Evolutionary conservation across 2,113 vertebrate genomes (phyloP).

Genomic region (Fregata magnificens): DNA sequence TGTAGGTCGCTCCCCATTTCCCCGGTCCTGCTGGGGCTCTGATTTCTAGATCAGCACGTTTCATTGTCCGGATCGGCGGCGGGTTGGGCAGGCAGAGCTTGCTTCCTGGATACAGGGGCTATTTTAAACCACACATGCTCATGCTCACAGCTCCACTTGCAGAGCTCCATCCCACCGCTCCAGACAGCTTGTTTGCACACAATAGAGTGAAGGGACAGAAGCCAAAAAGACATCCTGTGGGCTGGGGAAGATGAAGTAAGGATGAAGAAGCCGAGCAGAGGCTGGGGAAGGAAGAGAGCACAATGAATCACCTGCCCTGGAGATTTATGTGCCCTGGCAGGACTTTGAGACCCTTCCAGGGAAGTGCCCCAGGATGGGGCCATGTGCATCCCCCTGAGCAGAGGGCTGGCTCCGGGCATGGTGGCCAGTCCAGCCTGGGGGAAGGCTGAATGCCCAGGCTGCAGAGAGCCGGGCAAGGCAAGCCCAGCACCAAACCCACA

Average conservation of each 20-base stretch:
- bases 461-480: fast-evolving
- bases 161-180: not conserved
- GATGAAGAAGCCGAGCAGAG: not conserved
- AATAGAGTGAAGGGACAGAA: not conserved
- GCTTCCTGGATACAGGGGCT: conserved; percentile 38
- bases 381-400: not conserved
- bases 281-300: not conserved
- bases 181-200: not conserved
- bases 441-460: fast-evolving
- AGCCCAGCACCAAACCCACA: not conserved
- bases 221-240: not conserved
- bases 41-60: not conserved
- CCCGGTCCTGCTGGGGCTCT: not conserved
- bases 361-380: not conserved
- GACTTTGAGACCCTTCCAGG: not conserved
- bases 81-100: not conserved
- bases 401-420: not conserved
- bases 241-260: not conserved
- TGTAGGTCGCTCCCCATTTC: not conserved
- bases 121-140: conserved; percentile 6
- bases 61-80: fast-evolving
- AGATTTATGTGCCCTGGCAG: not conserved
- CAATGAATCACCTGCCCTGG: not conserved
- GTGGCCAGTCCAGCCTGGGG: not conserved
- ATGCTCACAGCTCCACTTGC: not conserved